phyloP scores from a whole-genome alignment of 2,113 vertebrate species.

The Mesoclemmys tuberculata region DNA sequence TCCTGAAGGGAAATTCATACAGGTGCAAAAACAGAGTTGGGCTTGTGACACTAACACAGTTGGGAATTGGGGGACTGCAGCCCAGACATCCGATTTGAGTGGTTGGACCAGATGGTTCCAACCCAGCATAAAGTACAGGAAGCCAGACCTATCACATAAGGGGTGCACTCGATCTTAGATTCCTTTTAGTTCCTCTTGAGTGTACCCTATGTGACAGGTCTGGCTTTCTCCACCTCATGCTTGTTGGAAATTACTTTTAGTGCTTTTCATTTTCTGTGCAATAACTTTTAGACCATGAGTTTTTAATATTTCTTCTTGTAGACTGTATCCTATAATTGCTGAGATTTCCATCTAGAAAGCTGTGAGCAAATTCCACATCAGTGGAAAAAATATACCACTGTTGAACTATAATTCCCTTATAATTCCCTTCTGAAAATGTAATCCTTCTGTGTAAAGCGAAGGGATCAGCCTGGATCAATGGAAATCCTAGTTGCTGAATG shows the following conservation, averaged over 20 bases:
- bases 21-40: not conserved
- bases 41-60: not conserved
- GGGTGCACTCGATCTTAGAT: not conserved
- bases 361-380: not conserved
- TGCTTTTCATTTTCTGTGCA: not conserved
- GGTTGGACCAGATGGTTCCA: not conserved
- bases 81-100: not conserved
- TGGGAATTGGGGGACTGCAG: not conserved
- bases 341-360: not conserved
- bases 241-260: not conserved
- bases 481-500: not conserved
- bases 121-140: not conserved
- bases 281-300: not conserved
- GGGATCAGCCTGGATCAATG: not conserved
- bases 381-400: not conserved
- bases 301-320: not conserved
- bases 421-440: not conserved
- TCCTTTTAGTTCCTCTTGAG: not conserved
- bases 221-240: not conserved
- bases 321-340: not conserved
- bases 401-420: not conserved
- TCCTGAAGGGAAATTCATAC: not conserved
- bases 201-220: not conserved
- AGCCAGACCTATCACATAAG: not conserved
- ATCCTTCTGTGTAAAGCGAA: not conserved